A percentile compares a stretch with the other conserved stretches of the same genome.
phyloP scores from a whole-genome alignment of 2,888 invertebrate species.

The Mylabris sibirica region DNA sequence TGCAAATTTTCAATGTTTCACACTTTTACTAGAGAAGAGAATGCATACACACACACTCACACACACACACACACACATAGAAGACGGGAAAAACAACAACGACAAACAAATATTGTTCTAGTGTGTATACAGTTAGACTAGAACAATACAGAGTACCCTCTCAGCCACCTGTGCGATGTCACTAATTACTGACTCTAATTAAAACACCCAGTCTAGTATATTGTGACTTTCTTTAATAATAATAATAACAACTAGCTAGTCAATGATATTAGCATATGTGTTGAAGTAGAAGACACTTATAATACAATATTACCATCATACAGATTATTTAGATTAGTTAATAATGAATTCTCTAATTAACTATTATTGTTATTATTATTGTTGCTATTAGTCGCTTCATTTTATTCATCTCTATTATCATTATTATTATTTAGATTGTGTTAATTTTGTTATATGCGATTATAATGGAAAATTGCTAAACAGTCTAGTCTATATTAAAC shows the following conservation, averaged over 20 bases:
- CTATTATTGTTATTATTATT: slow-evolving; percentile 33
- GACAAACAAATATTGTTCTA: background rate
- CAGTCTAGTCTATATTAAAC: background rate
- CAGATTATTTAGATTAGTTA: slow-evolving; percentile 42
- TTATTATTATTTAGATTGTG: background rate
- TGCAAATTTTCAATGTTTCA: background rate
- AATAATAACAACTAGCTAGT: slow-evolving; percentile 21
- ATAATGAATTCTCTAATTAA: slow-evolving; percentile 42
- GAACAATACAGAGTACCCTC: slow-evolving; percentile 41
- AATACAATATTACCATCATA: slow-evolving; percentile 43
- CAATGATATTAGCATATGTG: slow-evolving; percentile 42
- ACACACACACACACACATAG: too few relatives aligned
- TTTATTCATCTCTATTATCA: background rate
- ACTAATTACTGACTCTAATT: slow-evolving; percentile 54
- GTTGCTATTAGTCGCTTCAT: background rate
- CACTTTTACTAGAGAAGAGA: background rate
- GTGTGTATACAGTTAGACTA: slow-evolving; percentile 31
- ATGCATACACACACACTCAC: too few relatives aligned
- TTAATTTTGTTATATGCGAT: background rate
- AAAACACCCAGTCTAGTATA: slow-evolving; percentile 48
- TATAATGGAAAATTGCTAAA: background rate
- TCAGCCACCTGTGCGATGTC: slow-evolving; percentile 49
- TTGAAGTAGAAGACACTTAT: slow-evolving; percentile 31
- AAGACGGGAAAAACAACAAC: background rate
- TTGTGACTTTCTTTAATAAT: slow-evolving; percentile 50